Conservation (phyloP, 2,113 vertebrate genomes). For the Ceyx margarethae region DNA sequence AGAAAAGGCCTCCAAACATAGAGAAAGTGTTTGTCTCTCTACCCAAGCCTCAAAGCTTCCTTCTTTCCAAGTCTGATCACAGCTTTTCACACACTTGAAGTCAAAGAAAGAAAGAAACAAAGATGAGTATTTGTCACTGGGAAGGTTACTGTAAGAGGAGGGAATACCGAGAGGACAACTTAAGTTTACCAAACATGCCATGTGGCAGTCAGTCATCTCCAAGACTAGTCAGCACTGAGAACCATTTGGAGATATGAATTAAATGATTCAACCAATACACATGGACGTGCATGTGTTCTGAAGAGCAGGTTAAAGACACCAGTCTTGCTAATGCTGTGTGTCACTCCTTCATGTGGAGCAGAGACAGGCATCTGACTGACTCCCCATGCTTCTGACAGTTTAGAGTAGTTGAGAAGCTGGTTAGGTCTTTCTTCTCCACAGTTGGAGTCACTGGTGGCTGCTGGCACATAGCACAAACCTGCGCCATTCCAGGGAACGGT, state of each 20-base stretch:
- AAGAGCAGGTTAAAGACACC: neutral
- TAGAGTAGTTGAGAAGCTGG: neutral
- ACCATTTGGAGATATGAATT: neutral
- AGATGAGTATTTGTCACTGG: neutral
- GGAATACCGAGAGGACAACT: neutral
- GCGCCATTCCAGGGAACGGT: neutral
- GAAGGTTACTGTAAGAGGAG: neutral
- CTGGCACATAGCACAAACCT: neutral
- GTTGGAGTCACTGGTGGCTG: neutral
- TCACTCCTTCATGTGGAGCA: rapidly evolving
- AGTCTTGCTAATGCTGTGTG: rapidly evolving
- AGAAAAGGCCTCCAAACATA: neutral
- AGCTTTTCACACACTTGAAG: neutral
- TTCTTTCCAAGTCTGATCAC: neutral
- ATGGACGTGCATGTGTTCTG: neutral
- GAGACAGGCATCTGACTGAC: neutral
- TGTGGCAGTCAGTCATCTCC: neutral
- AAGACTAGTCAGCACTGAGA: neutral
- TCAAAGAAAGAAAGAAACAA: neutral
- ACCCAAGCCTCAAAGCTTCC: neutral
- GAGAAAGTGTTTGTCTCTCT: neutral
- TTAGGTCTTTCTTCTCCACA: neutral
- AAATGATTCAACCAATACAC: neutral
- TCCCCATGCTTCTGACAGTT: neutral
- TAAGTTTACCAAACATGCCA: neutral